Base-by-base conservation (phyloP, 2,113 vertebrate species). In the Urocynchramus pylzowi region DNA sequence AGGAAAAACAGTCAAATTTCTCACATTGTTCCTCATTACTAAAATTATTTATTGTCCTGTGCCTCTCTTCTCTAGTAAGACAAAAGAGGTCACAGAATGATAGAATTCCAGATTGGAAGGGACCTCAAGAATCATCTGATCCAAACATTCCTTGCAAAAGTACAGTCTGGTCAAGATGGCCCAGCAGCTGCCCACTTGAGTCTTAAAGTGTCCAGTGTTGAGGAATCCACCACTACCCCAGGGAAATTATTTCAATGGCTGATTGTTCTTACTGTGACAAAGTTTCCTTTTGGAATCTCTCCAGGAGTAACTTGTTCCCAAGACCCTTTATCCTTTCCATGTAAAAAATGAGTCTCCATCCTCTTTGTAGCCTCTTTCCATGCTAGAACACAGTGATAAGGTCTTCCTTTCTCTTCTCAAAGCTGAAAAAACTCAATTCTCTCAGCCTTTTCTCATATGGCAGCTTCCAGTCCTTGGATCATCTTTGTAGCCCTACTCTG, bases 301-400 rank as follows among this genome's bases (percentile, higher is more conserved):
- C 20, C 69, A 45, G 28, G 13, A 82, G 11, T 52, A 59, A 82
- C 9, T 45, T 52, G 23, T n/a, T 67, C 45, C n/a, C 13, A 75
- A 67, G 21, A 45, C 4, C 10, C 19, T 33, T 44, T 0, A 0
- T 60, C 21, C 24, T 26, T 59, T 82, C 16, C 33, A 53, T 18
- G 11, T 15, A 30, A 45, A 60, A 45, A 53, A 39, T 9, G 2
- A 39, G 28, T n/a, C 28, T 67, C 20, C 13, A 41, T n/a, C 39
- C 28, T 47, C 39, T 60, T 39, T 68, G 45, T 26, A 75, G 24
- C 39, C 24, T 45, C 19, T 67, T 82, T 67, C 37, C 30, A 15
- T 41, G 13, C 3, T 18, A n/a, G 20, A 68, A 60, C 14, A 75
- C n/a, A n/a, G 21, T 16, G 20, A 31, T 27, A 47, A 41, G 9